Evolutionary conservation across 92 coral and sea anemone species (phyloP), one percentile per base, ranked within the genome.

Genomic region (Umimayanthus kanabou): DNA sequence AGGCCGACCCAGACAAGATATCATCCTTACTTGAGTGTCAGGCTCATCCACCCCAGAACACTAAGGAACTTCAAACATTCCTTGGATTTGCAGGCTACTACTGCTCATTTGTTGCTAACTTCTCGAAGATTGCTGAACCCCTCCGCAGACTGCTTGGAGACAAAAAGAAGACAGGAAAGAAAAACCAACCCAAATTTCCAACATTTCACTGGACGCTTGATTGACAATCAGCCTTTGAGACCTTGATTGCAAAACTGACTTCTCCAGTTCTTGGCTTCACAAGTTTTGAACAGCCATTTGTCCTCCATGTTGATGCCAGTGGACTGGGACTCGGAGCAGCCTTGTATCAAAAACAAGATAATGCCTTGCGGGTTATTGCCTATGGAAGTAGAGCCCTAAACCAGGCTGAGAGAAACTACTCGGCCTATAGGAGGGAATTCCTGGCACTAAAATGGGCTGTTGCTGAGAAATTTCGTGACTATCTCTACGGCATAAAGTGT

Each of bases 31-130:
- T 77, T 22, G 88, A 69, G 39, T 90, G 92, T 71, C 80, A 66
- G 22, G 72, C 45, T 11, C 84, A 74, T 64, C 84, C 88, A n/a
- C 83, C 90, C 16, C 29, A 69, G 76, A 80, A 73, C 29, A 25
- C 33, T 22, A 65, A 80, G 45, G 81, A 90, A 26, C 83, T 85
- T 13, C 89, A 72, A 42, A 50, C 43, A 33, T 90, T 79, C 61
- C 92, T 85, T 50, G 89, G 89, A 22, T 80, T 85, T 65, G 77
- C 88, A 28, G 90, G 90, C 16, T 85, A 90, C 88, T 90, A 81
- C 18, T 2, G 2, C 37, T 2, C 1, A 0, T 33, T 33, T 33
- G 37, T 33, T 33, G 37, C 37, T 33, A 33, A 33, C 37, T 33
- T 33, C 37, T 33, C 37, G 37, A 33, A 33, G 37, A 2, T 33